A percentile compares a stretch with the other conserved stretches of the same genome.
Conservation (phyloP, 2,113 vertebrate genomes). For the Carlito syrichta region DNA sequence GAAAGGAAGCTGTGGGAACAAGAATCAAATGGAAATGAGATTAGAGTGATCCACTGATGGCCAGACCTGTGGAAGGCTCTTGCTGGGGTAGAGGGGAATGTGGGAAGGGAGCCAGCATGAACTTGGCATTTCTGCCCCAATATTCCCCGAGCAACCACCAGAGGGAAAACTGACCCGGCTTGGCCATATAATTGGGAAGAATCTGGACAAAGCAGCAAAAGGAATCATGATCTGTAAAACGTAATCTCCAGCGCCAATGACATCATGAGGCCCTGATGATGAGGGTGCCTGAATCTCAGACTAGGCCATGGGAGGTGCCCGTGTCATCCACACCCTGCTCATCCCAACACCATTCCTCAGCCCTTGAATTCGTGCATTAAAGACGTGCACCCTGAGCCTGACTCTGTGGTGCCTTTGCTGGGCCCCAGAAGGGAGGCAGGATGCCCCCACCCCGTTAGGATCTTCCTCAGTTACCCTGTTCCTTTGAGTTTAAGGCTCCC, state of each 20-base stretch:
- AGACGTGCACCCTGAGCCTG: neutral
- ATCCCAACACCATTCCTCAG: neutral
- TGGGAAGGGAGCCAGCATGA: neutral
- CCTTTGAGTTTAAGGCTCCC: neutral
- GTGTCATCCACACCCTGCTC: neutral
- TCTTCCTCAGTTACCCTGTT: neutral
- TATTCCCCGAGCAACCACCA: conserved; percentile 1
- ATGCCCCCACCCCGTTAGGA: neutral
- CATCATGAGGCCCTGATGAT: neutral
- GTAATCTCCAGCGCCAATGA: neutral
- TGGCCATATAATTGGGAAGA: neutral
- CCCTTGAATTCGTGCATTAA: neutral
- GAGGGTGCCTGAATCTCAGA: neutral
- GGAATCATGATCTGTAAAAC: neutral
- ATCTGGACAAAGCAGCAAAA: neutral
- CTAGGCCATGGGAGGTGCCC: neutral
- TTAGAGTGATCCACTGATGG: neutral
- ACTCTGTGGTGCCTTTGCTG: neutral
- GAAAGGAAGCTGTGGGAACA: neutral
- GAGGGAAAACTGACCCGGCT: neutral
- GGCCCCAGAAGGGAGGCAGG: neutral
- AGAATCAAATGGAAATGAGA: neutral
- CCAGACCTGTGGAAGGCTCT: neutral
- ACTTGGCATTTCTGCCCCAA: neutral
- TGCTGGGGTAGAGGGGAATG: rapidly evolving